Evolutionary conservation across 2,888 invertebrate species (phyloP).

Genomic region (Ornithoptera alexandrae): DNA sequence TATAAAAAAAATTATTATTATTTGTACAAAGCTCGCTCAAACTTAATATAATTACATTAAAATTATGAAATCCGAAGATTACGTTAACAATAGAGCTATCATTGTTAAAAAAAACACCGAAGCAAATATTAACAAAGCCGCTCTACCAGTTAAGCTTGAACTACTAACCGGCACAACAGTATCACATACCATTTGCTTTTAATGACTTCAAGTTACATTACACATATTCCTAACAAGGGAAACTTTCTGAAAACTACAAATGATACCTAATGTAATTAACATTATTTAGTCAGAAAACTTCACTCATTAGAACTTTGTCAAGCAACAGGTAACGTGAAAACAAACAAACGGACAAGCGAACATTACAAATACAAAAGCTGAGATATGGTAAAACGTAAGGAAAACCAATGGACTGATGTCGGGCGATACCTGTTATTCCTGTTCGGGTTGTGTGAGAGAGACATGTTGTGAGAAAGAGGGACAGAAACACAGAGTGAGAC

Average conservation of each 20-base stretch:
- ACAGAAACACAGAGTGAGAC: slow-evolving; percentile 79
- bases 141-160: slow-evolving; percentile 4
- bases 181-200: slow-evolving; percentile 9
- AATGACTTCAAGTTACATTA: neutral
- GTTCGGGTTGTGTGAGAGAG: slow-evolving; percentile 74
- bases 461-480: slow-evolving; percentile 76
- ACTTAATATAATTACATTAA: neutral
- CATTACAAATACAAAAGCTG: slow-evolving; percentile 68
- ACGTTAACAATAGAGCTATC: neutral
- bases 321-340: slow-evolving; percentile 5
- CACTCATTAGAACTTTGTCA: neutral
- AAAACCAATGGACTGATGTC: slow-evolving; percentile 52
- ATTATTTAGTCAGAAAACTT: neutral
- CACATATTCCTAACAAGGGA: neutral
- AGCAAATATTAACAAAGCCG: slow-evolving; percentile 20
- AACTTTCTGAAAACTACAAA: slow-evolving; percentile 1
- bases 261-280: neutral
- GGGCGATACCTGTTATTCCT: slow-evolving; percentile 79
- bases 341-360: slow-evolving; percentile 52
- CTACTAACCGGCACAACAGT: neutral
- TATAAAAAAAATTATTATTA: neutral
- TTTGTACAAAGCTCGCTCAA: neutral
- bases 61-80: neutral
- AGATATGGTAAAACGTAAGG: slow-evolving; percentile 51
- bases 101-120: slow-evolving; percentile 1